These are phyloP conservation scores for Sthenelais limicola DNA, from an alignment of 2,888 invertebrate species.

Conservation along the genomic window DNA sequence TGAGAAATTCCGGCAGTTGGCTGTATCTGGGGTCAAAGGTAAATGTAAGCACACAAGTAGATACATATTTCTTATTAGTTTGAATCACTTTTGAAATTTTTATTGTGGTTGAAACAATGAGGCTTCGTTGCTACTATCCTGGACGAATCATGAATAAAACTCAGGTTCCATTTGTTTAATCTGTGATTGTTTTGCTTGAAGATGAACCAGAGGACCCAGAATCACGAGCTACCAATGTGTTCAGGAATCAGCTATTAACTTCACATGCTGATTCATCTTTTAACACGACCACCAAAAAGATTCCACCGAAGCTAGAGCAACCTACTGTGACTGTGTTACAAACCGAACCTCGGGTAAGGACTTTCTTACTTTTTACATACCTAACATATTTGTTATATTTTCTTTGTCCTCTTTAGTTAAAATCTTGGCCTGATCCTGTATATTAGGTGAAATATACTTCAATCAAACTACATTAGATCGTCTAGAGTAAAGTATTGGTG, in stretches of 20 bases:
- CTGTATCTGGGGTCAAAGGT: slow-evolving; percentile 40
- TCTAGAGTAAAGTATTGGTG: too few relatives aligned
- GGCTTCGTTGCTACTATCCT: too few relatives aligned
- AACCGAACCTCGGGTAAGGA: slow-evolving; percentile 64
- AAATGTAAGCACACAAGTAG: not conserved
- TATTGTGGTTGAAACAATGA: not conserved
- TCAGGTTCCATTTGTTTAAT: too few relatives aligned
- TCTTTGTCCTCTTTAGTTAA: not conserved
- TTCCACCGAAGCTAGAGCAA: slow-evolving; percentile 8
- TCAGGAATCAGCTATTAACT: slow-evolving; percentile 63
- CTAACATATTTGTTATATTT: not conserved
- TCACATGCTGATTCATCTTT: slow-evolving; percentile 55
- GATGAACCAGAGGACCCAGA: slow-evolving; percentile 26
- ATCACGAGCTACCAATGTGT: slow-evolving; percentile 58
- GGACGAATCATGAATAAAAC: too few relatives aligned
- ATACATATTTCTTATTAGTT: not conserved
- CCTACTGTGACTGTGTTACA: slow-evolving; percentile 59
- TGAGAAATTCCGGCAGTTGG: slow-evolving; percentile 59
- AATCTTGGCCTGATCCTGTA: too few relatives aligned
- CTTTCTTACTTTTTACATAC: not conserved
- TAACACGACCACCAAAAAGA: slow-evolving; percentile 16
- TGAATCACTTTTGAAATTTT: not conserved
- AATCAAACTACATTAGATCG: too few relatives aligned
- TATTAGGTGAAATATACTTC: too few relatives aligned
- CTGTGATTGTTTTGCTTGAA: not conserved